Evolutionary conservation across 2,797 vertebrate species (phyloP).

Genomic region (Lemur catta): DNA sequence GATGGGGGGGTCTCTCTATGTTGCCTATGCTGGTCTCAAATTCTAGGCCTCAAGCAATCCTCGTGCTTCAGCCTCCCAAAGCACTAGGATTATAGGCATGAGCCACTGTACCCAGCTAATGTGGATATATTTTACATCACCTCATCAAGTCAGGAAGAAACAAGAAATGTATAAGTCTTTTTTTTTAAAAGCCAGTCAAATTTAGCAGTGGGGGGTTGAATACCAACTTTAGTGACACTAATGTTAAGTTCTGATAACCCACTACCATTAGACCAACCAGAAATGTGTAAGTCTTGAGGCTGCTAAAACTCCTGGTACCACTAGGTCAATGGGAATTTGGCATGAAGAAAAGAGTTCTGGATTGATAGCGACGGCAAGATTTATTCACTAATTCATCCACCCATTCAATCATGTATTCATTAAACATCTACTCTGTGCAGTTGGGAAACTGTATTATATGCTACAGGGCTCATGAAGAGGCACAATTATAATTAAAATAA

Average conservation of each 20-base stretch:
- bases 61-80: no score
- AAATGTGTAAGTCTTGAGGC: not conserved
- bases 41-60: no score
- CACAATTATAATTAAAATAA: not conserved
- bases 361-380: not conserved
- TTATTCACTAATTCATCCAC: not conserved
- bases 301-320: not conserved
- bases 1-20: no score
- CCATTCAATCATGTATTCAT: not conserved
- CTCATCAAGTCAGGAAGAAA: not conserved
- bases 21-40: no score
- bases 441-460: not conserved
- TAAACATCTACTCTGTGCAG: not conserved
- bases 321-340: not conserved
- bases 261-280: no score
- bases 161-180: not conserved
- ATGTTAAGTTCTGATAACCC: no score
- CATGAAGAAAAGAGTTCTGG: not conserved
- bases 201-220: no score
- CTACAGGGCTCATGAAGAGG: not conserved
- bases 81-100: no score
- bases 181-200: no score
- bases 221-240: no score
- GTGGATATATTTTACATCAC: not conserved
- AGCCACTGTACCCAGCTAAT: no score